phyloP scores from a whole-genome alignment of 2,797 vertebrate species.

The Poecilia gillii region DNA sequence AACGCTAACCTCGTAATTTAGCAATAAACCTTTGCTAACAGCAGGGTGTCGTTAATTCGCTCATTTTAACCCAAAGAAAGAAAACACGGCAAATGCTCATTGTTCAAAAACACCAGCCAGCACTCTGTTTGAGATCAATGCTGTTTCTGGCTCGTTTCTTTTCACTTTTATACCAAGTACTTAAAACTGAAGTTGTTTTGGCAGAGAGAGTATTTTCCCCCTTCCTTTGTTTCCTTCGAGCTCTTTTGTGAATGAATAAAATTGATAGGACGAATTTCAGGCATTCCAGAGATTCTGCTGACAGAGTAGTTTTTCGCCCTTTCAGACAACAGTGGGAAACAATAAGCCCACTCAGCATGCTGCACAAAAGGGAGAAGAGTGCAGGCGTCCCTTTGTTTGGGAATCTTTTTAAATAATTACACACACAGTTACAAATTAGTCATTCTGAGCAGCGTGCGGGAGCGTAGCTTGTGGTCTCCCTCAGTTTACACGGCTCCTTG shows the following conservation, averaged over 20 bases:
- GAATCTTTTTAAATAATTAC: conserved; percentile 41
- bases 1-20: conserved; percentile 41
- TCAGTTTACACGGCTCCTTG: conserved; percentile 29
- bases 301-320: conserved; percentile 22
- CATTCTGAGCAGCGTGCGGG: conserved; percentile 2
- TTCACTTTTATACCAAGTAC: conserved; percentile 1
- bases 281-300: conserved; percentile 35
- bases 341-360: conserved; percentile 52
- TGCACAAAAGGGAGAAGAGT: conserved; percentile 27
- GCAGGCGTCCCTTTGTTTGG: conserved; percentile 41
- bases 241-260: conserved; percentile 49
- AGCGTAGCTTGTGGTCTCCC: conserved; percentile 12
- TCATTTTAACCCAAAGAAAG: conserved; percentile 2
- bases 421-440: conserved; percentile 6
- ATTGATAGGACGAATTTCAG: conserved; percentile 35
- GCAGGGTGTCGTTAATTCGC: conserved; percentile 50
- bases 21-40: conserved; percentile 40
- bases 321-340: conserved; percentile 44
- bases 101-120: conserved; percentile 6
- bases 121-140: not conserved
- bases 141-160: conserved; percentile 1
- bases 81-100: conserved; percentile 12
- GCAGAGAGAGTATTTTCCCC: conserved; percentile 19
- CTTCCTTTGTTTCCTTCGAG: conserved; percentile 40
- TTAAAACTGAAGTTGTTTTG: not conserved